phyloP scores from a whole-genome alignment of 2,113 vertebrate species.

The Todiramphus saurophagus region DNA sequence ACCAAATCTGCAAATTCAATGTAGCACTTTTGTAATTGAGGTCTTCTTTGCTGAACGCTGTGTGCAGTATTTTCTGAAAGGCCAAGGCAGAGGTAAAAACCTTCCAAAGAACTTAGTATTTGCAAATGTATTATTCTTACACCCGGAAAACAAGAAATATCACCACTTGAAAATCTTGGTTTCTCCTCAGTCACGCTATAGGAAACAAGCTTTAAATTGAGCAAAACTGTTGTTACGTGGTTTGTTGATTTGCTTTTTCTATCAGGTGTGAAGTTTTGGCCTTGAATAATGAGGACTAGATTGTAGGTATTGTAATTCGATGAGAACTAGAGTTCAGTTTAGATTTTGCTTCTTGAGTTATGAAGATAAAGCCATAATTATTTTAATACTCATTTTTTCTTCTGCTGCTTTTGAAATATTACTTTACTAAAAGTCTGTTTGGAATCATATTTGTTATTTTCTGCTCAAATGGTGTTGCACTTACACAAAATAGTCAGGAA shows the following conservation, averaged over 20 bases:
- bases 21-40: background rate
- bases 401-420: background rate
- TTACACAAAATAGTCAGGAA: background rate
- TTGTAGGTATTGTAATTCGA: background rate
- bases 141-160: background rate
- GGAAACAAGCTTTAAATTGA: background rate
- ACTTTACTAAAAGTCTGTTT: background rate
- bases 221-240: background rate
- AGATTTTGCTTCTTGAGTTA: background rate
- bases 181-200: fast-evolving
- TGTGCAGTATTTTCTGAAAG: background rate
- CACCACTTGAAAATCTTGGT: background rate
- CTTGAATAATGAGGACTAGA: background rate
- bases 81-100: background rate
- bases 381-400: background rate
- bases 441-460: constrained; percentile 7
- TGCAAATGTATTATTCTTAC: background rate
- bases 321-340: background rate
- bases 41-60: background rate
- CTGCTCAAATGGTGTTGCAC: background rate
- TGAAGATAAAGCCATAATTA: background rate
- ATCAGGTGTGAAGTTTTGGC: background rate
- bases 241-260: background rate
- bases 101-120: background rate
- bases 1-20: background rate